Base-by-base conservation (phyloP, 2,888 invertebrate species). In the Sipha maydis region DNA sequence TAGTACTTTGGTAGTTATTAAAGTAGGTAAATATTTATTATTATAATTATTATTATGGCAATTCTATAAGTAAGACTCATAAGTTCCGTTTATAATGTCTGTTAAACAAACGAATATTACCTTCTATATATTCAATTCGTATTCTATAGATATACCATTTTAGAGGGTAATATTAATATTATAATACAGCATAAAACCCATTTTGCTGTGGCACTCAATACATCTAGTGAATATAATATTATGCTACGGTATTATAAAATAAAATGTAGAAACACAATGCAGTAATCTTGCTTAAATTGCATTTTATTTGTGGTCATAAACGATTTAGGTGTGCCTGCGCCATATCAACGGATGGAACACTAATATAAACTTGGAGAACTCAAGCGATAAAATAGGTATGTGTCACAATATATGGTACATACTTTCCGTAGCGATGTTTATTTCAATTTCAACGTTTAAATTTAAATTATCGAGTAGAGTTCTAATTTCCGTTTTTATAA, bases 281-380 rank as follows among this genome's bases (percentile, higher is more conserved):
- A 48, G 19, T 48, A 77, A 77, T 85, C 41, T 77, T 77, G 67
- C 77, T 77, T 77, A 77, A 76, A 85, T 77, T 85, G 67, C 61
- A 85, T 85, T 85, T 85, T 69, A 67, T 77, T 85, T 77, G 77
- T 67, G 31, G 48, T 25, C 67, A 85, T 48, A 67, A 85, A 85
- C 76, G 41, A n/a, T 85, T 85, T 77, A 77, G 85, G 85, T 25
- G 85, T 69, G 85, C 28, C 85, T 67, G 28, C 41, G n/a, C 38
- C 38, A 61, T 73, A 83, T 83, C 75, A n/a, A 19, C n/a, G 77
- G 85, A 85, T 77, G 85, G 83, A 85, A 77, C 61, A 31, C 48
- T 85, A 85, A 85, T 85, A 77, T 85, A 77, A 48, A 77, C 85
- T 77, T 77, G 67, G 48, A 31, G 85, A 77, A 77, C 77, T 85